Percentiles rank a stretch among this genome's conserved stretches.
These are phyloP conservation scores for Hydraecia micacea DNA, from an alignment of 2,888 invertebrate species.

Conservation along the genomic window DNA sequence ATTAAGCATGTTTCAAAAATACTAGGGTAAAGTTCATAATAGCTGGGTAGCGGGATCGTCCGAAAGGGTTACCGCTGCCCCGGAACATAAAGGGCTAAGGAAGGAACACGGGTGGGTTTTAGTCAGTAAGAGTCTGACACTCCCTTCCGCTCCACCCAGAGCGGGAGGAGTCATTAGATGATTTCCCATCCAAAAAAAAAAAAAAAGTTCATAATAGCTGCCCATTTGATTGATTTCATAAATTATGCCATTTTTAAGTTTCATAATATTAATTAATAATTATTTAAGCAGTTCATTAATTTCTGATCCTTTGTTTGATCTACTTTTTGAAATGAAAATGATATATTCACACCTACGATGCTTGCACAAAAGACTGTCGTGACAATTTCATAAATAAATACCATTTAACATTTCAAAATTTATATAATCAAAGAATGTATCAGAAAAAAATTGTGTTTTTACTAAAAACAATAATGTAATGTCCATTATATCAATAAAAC, in stretches of 20 bases:
- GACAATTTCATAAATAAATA: not conserved
- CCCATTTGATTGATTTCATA: not conserved
- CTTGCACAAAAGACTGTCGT: not conserved
- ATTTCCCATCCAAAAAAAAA: too few relatives aligned
- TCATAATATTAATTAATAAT: not conserved
- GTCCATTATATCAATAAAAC: conserved; percentile 2
- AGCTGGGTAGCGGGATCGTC: too few relatives aligned
- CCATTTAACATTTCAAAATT: not conserved
- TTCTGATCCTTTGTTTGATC: not conserved
- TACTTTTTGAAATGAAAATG: not conserved
- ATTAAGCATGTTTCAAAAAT: conserved; percentile 1
- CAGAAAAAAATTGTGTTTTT: not conserved
- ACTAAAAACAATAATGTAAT: conserved; percentile 1
- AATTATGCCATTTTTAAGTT: not conserved
- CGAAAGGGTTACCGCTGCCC: too few relatives aligned
- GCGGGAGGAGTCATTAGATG: too few relatives aligned
- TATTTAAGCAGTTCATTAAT: not conserved
- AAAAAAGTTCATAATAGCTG: not conserved
- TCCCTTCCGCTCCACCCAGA: too few relatives aligned
- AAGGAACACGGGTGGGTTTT: too few relatives aligned
- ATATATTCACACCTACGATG: not conserved
- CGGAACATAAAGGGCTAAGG: too few relatives aligned
- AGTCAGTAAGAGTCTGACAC: too few relatives aligned
- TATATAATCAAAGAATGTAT: too few relatives aligned
- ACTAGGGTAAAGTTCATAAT: conserved; percentile 16